Evolutionary conservation across 2,113 vertebrate genomes (phyloP).

Genomic region (Potamarius usumacintae): DNA sequence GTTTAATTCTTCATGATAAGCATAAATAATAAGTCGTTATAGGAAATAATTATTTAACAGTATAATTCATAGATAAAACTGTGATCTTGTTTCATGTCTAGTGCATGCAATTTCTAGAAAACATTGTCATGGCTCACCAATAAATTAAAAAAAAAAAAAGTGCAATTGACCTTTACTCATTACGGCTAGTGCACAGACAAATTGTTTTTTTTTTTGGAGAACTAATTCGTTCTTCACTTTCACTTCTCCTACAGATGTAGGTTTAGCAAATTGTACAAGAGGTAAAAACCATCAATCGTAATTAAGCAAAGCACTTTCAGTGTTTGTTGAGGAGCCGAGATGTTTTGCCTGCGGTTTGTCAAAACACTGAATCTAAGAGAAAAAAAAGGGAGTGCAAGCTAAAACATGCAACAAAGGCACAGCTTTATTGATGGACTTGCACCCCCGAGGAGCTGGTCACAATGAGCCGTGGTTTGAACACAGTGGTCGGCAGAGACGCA

Average conservation of each 20-base stretch:
- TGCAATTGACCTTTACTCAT: neutral
- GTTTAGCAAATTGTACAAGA: slow-evolving; percentile 45
- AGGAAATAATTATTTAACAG: neutral
- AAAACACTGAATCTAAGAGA: slow-evolving; percentile 20
- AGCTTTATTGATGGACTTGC: slow-evolving; percentile 50
- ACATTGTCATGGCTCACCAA: neutral
- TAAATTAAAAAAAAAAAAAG: neutral
- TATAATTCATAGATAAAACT: neutral
- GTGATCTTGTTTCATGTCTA: neutral
- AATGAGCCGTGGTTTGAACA: slow-evolving; percentile 45
- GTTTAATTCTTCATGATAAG: neutral
- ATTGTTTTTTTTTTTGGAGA: neutral
- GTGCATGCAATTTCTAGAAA: neutral
- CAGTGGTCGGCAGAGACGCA: slow-evolving; percentile 43
- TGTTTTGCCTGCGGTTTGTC: slow-evolving; percentile 50
- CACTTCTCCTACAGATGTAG: neutral
- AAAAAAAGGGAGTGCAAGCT: slow-evolving; percentile 1
- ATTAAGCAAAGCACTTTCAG: slow-evolving; percentile 55
- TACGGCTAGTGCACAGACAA: neutral
- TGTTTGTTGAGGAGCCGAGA: slow-evolving; percentile 37
- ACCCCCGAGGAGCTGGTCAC: slow-evolving; percentile 39
- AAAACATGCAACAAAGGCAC: slow-evolving; percentile 52
- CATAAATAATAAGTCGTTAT: neutral
- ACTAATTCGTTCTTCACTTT: slow-evolving; percentile 18
- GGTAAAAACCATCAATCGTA: slow-evolving; percentile 51